Evolutionary conservation across 2,797 vertebrate genomes (phyloP).

Genomic region (Silurus lanzhouensis): DNA sequence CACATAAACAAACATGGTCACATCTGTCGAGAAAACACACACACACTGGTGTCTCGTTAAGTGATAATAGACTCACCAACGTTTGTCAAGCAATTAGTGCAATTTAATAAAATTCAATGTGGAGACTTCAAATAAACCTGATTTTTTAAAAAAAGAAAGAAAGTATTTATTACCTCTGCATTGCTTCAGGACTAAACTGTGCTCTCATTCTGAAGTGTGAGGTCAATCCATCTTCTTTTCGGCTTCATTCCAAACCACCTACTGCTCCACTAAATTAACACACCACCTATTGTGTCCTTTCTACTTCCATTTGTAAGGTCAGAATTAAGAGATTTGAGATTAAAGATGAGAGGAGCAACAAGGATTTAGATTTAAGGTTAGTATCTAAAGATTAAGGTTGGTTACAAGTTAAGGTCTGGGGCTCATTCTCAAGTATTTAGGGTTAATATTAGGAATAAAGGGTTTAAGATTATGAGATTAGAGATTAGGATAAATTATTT

Average conservation of each 20-base stretch:
- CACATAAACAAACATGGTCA: conserved; percentile 27
- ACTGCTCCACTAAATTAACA: conserved; percentile 13
- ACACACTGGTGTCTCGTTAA: conserved; percentile 32
- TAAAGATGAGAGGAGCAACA: background rate
- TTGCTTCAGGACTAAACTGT: background rate
- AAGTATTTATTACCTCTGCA: background rate
- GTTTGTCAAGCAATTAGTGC: conserved; percentile 40
- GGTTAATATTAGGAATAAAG: background rate
- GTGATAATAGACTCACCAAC: conserved; percentile 43
- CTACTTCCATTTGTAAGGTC: background rate
- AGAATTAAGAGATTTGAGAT: background rate
- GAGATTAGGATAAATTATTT: background rate
- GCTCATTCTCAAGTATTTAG: background rate
- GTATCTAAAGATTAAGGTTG: background rate
- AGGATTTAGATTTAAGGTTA: background rate
- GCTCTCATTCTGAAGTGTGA: background rate
- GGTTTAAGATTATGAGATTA: background rate
- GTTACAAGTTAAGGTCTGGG: too few relatives aligned
- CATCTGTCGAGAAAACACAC: conserved; percentile 40
- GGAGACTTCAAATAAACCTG: conserved; percentile 21
- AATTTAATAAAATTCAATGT: conserved; percentile 30
- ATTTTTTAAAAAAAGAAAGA: background rate
- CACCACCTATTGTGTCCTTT: background rate
- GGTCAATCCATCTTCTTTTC: background rate
- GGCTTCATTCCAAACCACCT: background rate